Evolutionary conservation across 1,140 invertebrate genomes (phyloP), one percentile per base, ranked within the genome.

Genomic region (Battus philenor): DNA sequence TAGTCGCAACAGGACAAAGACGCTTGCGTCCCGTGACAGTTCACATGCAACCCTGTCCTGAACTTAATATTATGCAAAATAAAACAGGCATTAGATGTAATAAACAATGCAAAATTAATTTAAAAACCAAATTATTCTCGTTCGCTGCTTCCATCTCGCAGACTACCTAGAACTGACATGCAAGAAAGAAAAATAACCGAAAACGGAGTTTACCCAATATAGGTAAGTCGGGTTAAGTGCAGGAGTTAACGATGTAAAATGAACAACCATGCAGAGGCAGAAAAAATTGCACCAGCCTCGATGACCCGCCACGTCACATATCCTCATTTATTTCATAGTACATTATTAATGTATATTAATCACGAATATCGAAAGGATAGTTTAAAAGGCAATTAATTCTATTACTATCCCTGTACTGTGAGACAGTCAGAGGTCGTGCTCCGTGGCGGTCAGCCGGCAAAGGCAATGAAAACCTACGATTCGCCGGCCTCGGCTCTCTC

Each of bases 401-500:
- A n/a, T n/a, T n/a, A n/a, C n/a, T n/a, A n/a, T n/a, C n/a, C n/a
- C n/a, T n/a, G n/a, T n/a, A n/a, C n/a, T 47, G 34, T 11, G 39
- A 46, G 55, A 54, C 31, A 13, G 43, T 13, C 29, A 53, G 43
- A 39, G n/a, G n/a, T n/a, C n/a, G n/a, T n/a, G n/a, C n/a, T n/a
- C n/a, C n/a, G n/a, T n/a, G n/a, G 39, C 32, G 62, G 41, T 48
- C 58, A 44, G 30, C 44, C 38, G 27, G 53, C 56, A 41, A 50
- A 54, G 56, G 54, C 59, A 52, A 54, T 64, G 75, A 89, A n/a
- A 90, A 91, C 95, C 93, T 96, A 99, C 97, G 96, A 95, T 94
- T 99, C 98, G 89, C 98, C 98, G 83, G 97, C 91, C 89, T 99
- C 98, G 74, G 98, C 97, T 89, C 98, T 95, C 89, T 99, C 97